These are phyloP conservation scores for Ephydatia muelleri DNA, from an alignment of 37 sponge, comb jelly and placozoan genomes.

Conservation along the genomic window DNA sequence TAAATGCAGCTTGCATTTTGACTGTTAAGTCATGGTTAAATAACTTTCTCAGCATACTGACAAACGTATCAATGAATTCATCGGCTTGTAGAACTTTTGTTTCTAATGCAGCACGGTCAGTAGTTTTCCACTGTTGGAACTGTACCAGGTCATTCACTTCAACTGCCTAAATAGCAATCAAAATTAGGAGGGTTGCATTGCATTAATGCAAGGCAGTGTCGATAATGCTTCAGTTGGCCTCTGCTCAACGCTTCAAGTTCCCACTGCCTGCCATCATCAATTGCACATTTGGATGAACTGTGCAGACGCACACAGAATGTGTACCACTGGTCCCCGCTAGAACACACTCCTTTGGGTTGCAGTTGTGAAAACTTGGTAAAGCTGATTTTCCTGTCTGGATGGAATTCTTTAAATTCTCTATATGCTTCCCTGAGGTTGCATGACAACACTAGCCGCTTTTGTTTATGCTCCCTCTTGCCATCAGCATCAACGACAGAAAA, in stretches of 20 bases:
- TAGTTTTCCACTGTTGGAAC: slow-evolving; percentile 14
- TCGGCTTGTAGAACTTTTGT: slow-evolving; percentile 16
- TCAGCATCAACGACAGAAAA: too few relatives aligned
- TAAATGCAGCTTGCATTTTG: slow-evolving; percentile 23
- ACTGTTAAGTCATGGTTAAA: slow-evolving; percentile 21
- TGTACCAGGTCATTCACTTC: slow-evolving; percentile 20
- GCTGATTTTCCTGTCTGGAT: too few relatives aligned
- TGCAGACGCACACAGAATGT: too few relatives aligned
- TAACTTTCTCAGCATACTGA: slow-evolving; percentile 22
- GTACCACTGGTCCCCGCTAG: too few relatives aligned
- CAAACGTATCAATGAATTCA: slow-evolving; percentile 28
- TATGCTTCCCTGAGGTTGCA: too few relatives aligned
- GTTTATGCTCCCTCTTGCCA: too few relatives aligned
- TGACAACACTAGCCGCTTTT: too few relatives aligned
- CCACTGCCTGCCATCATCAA: too few relatives aligned
- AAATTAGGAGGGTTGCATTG: slow-evolving; percentile 19
- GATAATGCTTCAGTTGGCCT: slow-evolving; percentile 12
- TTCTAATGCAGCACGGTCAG: slow-evolving; percentile 34
- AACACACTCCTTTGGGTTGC: too few relatives aligned
- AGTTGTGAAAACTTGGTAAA: too few relatives aligned
- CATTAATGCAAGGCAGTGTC: slow-evolving; percentile 14
- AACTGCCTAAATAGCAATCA: slow-evolving; percentile 16
- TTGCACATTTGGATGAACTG: too few relatives aligned
- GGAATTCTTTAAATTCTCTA: too few relatives aligned
- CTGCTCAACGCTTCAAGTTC: neutral